These are phyloP conservation scores for Poeciliopsis turrubarensis DNA, from an alignment of 2,113 vertebrate genomes.

Conservation along the genomic window DNA sequence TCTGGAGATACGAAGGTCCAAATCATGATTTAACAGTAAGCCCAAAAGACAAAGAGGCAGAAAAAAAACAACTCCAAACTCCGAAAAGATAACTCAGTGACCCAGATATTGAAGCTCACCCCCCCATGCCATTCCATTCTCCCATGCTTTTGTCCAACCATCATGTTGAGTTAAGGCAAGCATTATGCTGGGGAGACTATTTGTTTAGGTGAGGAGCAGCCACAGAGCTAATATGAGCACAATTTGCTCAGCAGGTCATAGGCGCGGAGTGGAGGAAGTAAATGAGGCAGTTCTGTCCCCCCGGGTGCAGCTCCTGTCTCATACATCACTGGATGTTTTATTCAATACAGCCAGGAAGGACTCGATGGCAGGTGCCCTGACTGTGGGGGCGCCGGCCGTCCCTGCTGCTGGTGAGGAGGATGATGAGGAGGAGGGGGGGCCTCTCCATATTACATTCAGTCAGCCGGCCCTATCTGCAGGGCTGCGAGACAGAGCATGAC, in stretches of 20 bases:
- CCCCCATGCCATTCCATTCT: constrained; percentile 56
- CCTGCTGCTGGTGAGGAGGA: constrained; percentile 56
- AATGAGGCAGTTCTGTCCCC: constrained; percentile 81
- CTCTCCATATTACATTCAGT: constrained; percentile 73
- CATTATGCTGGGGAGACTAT: constrained; percentile 78
- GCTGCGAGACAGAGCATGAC: constrained; percentile 58
- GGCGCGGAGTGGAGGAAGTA: constrained; percentile 79
- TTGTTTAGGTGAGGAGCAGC: constrained; percentile 82
- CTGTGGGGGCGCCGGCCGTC: constrained; percentile 71
- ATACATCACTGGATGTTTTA: constrained; percentile 85
- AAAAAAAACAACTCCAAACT: constrained; percentile 49
- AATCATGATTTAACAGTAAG: constrained; percentile 39
- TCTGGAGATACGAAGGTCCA: constrained; percentile 34
- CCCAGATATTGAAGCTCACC: constrained; percentile 75
- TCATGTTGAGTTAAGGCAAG: constrained; percentile 78
- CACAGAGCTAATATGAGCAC: constrained; percentile 82
- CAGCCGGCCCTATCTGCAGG: constrained; percentile 58
- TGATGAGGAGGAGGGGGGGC: too few relatives aligned
- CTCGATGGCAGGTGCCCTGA: constrained; percentile 79
- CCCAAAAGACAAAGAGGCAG: constrained; percentile 23
- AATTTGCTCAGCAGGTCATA: constrained; percentile 83
- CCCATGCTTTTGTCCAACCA: constrained; percentile 65
- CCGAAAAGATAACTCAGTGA: constrained; percentile 78
- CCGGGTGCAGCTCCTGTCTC: constrained; percentile 79
- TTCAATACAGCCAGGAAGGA: constrained; percentile 80